Evolutionary conservation across 2,113 vertebrate genomes (phyloP), one percentile per base, ranked within the genome.

Genomic region (Neogale vison): DNA sequence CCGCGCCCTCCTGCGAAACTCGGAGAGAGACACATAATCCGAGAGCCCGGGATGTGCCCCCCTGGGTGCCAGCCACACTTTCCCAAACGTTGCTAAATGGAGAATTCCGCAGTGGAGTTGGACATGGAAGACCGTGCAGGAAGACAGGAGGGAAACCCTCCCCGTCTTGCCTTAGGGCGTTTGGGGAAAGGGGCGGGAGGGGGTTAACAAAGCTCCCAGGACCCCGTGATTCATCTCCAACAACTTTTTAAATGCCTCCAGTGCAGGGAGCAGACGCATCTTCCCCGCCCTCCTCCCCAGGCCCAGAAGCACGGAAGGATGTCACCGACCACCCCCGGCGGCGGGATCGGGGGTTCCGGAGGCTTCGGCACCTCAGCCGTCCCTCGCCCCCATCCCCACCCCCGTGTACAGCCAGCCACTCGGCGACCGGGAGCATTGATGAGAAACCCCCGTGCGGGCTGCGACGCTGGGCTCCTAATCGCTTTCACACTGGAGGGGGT

Each of bases 181-280:
- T 47, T 23, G 71, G 34, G 77, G 23, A 20, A 55, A 10, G 15
- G 23, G 4, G 2, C 13, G 31, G 3, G 8, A 42, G 21, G 31
- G 52, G 5, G 39, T 26, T 21, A 23, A 7, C 88, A 31, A 52
- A 84, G 61, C 63, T 80, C 29, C 29, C 6, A 15, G 84, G 77
- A 82, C 88, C 71, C 42, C 6, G 23, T 0, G 26, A 89, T 9
- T 86, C 90, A 15, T 94, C 87, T 20, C 88, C 39, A 57, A 69
- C 52, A 98, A 98, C 96, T 97, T 97, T 93, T 72, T n/a, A 47
- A 57, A 71, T 7, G 57, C 23, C 20, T 69, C 34, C n/a, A 2
- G 20, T n/a, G 36, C 24, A 2, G 76, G 61, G 17, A 87, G 52
- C 80, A 23, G 55, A 55, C 0, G 11, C 42, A 36, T 5, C 39